A percentile compares a stretch with the other conserved stretches of the same genome.
These are phyloP conservation scores for Riparia riparia DNA, from an alignment of 2,113 vertebrate species.

Conservation along the genomic window DNA sequence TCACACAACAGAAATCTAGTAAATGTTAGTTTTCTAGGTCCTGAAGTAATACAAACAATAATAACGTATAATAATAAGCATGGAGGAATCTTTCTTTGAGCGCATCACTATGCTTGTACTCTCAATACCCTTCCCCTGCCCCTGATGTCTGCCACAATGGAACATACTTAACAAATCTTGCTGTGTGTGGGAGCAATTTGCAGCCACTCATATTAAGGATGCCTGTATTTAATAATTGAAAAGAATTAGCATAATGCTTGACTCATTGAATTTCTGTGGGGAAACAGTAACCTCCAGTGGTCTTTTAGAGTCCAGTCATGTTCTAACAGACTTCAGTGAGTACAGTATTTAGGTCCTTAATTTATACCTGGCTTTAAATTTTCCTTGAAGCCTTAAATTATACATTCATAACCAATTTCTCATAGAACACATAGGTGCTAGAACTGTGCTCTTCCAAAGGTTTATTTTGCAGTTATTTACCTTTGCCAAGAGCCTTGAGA, in stretches of 20 bases:
- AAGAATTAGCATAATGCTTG: constrained; percentile 30
- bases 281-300: constrained; percentile 46
- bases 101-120: background rate
- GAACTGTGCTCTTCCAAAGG: background rate
- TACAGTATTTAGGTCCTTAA: constrained; percentile 5
- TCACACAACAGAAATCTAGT: background rate
- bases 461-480: constrained; percentile 40
- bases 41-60: background rate
- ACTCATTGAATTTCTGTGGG: constrained; percentile 13
- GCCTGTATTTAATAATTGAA: constrained; percentile 15
- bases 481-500: background rate
- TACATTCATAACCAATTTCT: constrained; percentile 25
- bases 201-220: background rate
- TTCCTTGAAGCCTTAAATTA: constrained; percentile 47
- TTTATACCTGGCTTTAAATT: constrained; percentile 19
- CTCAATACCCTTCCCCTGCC: background rate
- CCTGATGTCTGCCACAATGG: background rate
- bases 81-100: background rate
- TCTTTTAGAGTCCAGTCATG: constrained; percentile 53
- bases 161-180: background rate
- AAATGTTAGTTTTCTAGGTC: background rate
- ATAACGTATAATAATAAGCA: background rate
- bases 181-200: background rate
- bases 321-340: background rate
- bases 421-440: background rate